Percentiles rank a stretch among this genome's conserved stretches.
Evolutionary conservation across 2,888 invertebrate genomes (phyloP).

Genomic region (Hedya salicella): DNA sequence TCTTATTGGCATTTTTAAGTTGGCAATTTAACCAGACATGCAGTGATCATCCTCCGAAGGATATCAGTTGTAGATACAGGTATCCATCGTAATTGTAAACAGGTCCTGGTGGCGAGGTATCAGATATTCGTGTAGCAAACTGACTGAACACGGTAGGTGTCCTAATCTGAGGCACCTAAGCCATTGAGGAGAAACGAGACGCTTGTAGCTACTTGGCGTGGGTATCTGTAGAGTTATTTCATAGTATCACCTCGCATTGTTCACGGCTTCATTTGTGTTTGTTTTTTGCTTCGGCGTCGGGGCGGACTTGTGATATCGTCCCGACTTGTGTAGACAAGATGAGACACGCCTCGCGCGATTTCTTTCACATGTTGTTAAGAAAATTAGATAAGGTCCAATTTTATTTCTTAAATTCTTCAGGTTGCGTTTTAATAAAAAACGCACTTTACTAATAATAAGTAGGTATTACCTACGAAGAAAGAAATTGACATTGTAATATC

Average conservation of each 20-base stretch:
- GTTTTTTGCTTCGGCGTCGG: conserved; percentile 54
- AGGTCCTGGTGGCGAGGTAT: no score
- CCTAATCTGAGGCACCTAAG: no score
- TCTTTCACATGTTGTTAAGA: conserved; percentile 45
- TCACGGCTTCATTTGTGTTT: conserved; percentile 56
- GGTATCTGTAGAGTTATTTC: conserved; percentile 72
- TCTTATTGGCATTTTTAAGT: no score
- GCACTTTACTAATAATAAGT: no score
- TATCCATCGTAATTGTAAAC: no score
- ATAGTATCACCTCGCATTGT: conserved; percentile 70
- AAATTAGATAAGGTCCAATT: not conserved
- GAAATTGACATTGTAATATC: no score
- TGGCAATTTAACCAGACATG: no score
- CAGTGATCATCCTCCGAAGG: no score
- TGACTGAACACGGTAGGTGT: not conserved
- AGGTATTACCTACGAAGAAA: no score
- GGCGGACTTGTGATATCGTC: conserved; percentile 62
- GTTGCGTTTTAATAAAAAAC: not conserved
- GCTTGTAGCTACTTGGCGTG: not conserved
- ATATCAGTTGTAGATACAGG: no score
- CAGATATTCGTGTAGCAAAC: no score
- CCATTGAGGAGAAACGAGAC: not conserved
- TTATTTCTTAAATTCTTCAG: not conserved
- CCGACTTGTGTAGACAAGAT: conserved; percentile 74
- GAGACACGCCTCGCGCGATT: conserved; percentile 63